Evolutionary conservation across 2,888 invertebrate species (phyloP).

Genomic region (Patella depressa): DNA sequence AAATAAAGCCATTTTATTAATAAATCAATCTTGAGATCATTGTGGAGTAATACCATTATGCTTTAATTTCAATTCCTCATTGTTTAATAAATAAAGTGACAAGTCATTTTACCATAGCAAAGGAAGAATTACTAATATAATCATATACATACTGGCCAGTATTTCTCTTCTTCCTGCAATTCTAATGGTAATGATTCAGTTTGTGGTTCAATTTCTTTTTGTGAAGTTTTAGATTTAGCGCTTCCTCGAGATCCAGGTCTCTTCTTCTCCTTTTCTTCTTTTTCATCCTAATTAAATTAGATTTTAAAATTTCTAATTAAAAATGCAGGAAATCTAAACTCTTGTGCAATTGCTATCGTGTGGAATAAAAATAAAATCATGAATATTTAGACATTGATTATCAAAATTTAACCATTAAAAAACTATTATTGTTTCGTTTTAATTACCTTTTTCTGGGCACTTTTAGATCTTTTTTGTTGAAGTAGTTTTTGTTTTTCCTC

Average conservation of each 20-base stretch:
- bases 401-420: too few species aligned
- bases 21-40: too few species aligned
- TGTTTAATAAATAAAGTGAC: not conserved
- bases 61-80: too few species aligned
- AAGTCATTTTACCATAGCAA: not conserved
- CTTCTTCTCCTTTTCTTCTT: conserved; percentile 52
- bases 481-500: conserved; percentile 65
- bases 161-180: conserved; percentile 44
- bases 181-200: conserved; percentile 26
- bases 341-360: too few species aligned
- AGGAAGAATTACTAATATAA: not conserved
- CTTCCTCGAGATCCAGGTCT: conserved; percentile 58
- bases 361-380: too few species aligned
- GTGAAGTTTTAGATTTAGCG: conserved; percentile 57
- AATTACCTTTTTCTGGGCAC: conserved; percentile 61
- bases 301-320: not conserved
- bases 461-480: conserved; percentile 53
- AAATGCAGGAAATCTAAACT: too few species aligned
- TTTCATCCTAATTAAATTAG: conserved; percentile 42
- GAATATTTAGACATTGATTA: too few species aligned
- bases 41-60: too few species aligned
- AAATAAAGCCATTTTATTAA: conserved; percentile 15
- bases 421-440: too few species aligned
- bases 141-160: conserved; percentile 59
- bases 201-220: conserved; percentile 37